Conservation (phyloP, 2,113 vertebrate species). For the Malaclemys terrapin region DNA sequence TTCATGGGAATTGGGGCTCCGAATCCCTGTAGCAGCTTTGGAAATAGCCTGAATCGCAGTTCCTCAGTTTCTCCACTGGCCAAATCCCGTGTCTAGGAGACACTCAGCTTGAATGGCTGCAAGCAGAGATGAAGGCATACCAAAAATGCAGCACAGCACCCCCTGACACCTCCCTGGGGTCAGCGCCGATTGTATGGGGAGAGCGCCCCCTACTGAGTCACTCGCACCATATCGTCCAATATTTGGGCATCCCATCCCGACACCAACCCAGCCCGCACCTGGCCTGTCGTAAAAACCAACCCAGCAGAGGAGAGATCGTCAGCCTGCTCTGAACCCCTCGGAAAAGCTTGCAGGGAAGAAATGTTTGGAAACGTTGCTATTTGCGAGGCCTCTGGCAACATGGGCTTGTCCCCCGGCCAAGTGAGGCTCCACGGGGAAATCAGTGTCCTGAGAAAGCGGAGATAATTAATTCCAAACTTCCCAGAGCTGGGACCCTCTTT, state of each 20-base stretch:
- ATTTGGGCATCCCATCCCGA: too few species aligned
- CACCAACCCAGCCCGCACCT: too few species aligned
- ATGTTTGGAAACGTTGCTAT: not conserved
- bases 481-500: not conserved
- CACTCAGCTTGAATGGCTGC: not conserved
- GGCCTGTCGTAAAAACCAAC: not conserved
- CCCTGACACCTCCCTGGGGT: not conserved
- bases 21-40: not conserved
- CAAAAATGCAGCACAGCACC: not conserved
- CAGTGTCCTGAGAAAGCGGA: not conserved
- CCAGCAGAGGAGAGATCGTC: not conserved
- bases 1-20: not conserved
- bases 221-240: too few species aligned
- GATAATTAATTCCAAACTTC: not conserved
- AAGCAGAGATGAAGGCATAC: not conserved
- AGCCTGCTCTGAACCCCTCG: not conserved
- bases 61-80: not conserved
- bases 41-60: not conserved
- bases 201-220: not conserved
- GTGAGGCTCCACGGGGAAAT: not conserved
- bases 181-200: not conserved
- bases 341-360: not conserved
- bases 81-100: not conserved
- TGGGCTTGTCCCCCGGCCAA: not conserved
- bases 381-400: not conserved